phyloP scores from a whole-genome alignment of 1,140 invertebrate species.

The Orchesella cincta region DNA sequence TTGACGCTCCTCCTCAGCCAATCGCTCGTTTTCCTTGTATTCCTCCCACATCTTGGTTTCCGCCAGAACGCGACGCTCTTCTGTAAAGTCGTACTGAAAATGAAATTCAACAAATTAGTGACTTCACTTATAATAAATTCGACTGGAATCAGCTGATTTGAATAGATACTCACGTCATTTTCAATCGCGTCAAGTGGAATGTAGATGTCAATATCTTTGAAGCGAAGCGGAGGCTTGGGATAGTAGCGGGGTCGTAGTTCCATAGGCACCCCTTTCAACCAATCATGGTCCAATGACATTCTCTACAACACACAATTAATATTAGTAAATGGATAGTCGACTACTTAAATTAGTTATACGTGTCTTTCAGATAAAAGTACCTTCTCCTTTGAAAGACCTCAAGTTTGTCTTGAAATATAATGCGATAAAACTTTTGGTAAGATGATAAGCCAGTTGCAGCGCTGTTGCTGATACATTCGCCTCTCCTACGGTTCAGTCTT shows the following conservation, averaged over 20 bases:
- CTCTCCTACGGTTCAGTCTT: no score
- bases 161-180: constrained; percentile 38
- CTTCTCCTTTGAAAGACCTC: no score
- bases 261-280: constrained; percentile 46
- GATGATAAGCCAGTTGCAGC: no score
- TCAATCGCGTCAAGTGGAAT: constrained; percentile 48
- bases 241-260: constrained; percentile 39
- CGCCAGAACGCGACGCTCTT: constrained; percentile 38
- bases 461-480: no score
- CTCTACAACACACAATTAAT: no score
- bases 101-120: constrained; percentile 26
- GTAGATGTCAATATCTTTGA: constrained; percentile 46
- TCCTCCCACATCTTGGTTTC: constrained; percentile 17
- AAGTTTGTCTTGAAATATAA: no score
- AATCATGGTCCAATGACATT: constrained; percentile 19
- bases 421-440: no score
- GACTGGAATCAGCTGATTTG: neutral
- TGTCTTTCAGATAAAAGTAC: no score
- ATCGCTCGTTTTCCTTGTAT: neutral
- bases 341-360: no score
- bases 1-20: constrained; percentile 15
- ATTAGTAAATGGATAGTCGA: no score
- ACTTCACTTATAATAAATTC: neutral
- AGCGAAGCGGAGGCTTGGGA: constrained; percentile 39
- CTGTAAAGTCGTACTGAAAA: constrained; percentile 47